Conservation (phyloP, 2,113 vertebrate species). For the Myotis davidii region DNA sequence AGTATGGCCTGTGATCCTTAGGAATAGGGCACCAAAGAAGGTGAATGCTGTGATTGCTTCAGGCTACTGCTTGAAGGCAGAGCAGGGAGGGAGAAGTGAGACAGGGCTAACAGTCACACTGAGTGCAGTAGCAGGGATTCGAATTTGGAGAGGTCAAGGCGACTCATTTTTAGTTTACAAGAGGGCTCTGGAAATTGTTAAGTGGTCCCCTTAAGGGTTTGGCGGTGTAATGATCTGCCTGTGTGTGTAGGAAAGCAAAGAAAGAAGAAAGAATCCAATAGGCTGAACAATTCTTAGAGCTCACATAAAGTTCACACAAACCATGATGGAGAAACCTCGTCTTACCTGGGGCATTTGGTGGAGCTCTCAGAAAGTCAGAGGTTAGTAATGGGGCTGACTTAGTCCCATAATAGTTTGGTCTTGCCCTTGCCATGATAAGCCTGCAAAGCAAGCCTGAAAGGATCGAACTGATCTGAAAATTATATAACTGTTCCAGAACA, state of each 20-base stretch:
- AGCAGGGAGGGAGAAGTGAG: background rate
- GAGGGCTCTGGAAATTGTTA: background rate
- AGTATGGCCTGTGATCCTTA: background rate
- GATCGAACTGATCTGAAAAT: background rate
- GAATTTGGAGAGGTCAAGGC: background rate
- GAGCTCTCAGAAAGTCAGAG: background rate
- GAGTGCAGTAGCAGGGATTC: background rate
- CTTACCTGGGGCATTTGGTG: no score
- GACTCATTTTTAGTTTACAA: background rate
- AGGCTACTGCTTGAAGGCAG: background rate
- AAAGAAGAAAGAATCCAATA: background rate
- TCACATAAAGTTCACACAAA: background rate
- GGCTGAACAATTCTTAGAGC: background rate
- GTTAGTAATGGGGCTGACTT: background rate
- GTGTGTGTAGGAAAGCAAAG: background rate
- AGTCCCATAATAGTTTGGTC: background rate
- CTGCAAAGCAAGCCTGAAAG: background rate
- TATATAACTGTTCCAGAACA: background rate
- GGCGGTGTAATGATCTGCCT: background rate
- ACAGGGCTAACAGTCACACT: accelerated
- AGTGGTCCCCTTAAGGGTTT: background rate
- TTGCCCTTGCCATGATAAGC: no score
- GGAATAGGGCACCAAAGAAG: background rate
- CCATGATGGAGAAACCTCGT: background rate
- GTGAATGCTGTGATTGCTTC: background rate